Conservation (phyloP, 2,113 vertebrate genomes). For the Lagenorhynchus albirostris region DNA sequence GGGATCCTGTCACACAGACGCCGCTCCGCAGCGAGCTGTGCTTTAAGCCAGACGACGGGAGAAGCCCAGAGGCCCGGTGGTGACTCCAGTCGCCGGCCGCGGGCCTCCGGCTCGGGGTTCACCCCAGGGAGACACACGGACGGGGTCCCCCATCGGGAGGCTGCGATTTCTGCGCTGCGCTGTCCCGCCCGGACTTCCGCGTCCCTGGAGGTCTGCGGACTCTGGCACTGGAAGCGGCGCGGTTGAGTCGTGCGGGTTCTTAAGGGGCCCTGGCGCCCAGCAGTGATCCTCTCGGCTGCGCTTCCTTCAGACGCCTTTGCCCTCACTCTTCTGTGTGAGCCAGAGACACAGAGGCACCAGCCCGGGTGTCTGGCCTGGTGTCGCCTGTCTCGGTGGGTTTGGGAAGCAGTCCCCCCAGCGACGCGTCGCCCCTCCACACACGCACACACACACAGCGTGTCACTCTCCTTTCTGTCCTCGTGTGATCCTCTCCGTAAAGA, state of each 20-base stretch:
- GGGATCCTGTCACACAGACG: accelerated
- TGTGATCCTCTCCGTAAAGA: accelerated
- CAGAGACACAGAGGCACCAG: too few relatives aligned
- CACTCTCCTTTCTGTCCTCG: neutral
- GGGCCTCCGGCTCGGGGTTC: neutral
- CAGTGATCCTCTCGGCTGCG: accelerated
- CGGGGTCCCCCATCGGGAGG: neutral
- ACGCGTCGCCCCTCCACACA: too few relatives aligned
- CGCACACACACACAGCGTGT: neutral
- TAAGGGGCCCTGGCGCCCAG: accelerated
- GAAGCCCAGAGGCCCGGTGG: accelerated
- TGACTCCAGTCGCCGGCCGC: accelerated
- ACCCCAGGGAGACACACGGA: neutral
- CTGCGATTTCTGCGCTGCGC: neutral
- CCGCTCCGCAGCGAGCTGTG: accelerated
- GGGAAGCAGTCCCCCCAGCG: neutral
- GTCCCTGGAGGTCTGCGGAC: neutral
- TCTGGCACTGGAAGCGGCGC: neutral
- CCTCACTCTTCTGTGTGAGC: accelerated
- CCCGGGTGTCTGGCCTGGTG: neutral
- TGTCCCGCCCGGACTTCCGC: accelerated
- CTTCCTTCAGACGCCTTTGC: too few relatives aligned
- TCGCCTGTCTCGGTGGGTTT: neutral
- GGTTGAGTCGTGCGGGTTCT: too few relatives aligned
- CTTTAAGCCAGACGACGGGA: accelerated